Conservation (phyloP, 2,113 vertebrate genomes). For the Sisor rabdophorus region DNA sequence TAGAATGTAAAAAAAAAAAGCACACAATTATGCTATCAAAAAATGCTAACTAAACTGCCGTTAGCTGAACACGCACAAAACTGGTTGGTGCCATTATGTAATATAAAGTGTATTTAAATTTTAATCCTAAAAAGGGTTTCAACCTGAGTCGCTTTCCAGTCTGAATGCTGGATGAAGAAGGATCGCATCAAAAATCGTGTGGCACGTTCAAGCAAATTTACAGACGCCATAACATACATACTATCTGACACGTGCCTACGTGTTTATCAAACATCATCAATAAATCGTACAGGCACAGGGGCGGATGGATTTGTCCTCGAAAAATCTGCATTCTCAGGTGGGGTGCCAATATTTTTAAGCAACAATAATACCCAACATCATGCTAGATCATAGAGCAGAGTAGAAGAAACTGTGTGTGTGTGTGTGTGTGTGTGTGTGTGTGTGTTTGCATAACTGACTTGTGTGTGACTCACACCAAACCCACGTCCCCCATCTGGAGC, state of each 20-base stretch:
- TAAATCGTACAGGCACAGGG: too few relatives aligned
- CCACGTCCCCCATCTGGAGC: slow-evolving; percentile 54
- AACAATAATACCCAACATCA: not conserved
- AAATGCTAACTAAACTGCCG: not conserved
- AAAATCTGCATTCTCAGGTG: not conserved
- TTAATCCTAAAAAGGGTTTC: too few relatives aligned
- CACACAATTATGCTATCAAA: not conserved
- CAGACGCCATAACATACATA: slow-evolving; percentile 2
- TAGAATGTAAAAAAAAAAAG: not conserved
- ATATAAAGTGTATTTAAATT: not conserved
- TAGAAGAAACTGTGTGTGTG: slow-evolving; percentile 28
- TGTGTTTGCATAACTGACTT: slow-evolving; percentile 20
- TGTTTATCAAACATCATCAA: not conserved
- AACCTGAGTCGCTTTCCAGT: not conserved
- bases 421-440: slow-evolving; percentile 36
- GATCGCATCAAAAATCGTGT: not conserved
- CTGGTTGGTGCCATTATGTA: not conserved
- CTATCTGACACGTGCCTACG: not conserved
- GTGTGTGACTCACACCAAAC: slow-evolving; percentile 46
- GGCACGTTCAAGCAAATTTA: not conserved
- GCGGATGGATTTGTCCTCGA: not conserved
- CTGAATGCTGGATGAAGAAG: slow-evolving; percentile 13
- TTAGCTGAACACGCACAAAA: not conserved
- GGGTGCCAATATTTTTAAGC: slow-evolving; percentile 16
- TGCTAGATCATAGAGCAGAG: not conserved